Base-by-base conservation (phyloP, 2,888 invertebrate genomes). In the Polia nebulosa region DNA sequence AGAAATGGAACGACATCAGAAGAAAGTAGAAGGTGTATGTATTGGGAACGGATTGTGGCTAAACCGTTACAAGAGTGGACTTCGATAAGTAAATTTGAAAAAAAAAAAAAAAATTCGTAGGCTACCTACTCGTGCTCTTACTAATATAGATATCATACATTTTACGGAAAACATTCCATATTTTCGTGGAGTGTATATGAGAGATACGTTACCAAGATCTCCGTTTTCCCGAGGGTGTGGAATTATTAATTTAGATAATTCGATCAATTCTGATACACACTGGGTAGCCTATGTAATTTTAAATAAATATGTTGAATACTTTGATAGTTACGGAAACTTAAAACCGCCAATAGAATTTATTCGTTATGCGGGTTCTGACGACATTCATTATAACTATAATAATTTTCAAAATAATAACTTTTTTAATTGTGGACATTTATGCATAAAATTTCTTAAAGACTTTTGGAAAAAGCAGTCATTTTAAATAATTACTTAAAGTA, bases 361-460 rank as follows among this genome's bases (percentile, higher is more conserved):
- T 49, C 25, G 27, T 17, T 49, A 49, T 49, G 27, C 27, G 27
- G 47, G 27, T 49, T 49, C 49, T 49, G 2, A 49, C 27, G 27
- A 49, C 27, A 49, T 49, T 17, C 25, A 49, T 49, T 49, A 49
- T 49, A 49, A 49, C 27, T 17, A 27, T 17, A 49, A 27, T 27
- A 49, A 49, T 49, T 49, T 27, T 3, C 49, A 49, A 49, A 49
- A 49, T 25, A 49, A 49, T 49, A 49, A 49, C 17, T 49, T 49
- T 27, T 49, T 49, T 5, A 27, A 49, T 27, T 49, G 49, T 9
- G 49, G 49, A 27, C 49, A 49, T 49, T 27, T 49, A 49, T 17
- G 49, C 25, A 47, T 27, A 17, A 25, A 47, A 47, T 47, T 25
- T 25, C 47, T 47, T 47, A 47, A 47, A 25, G 47, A 47, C 27